Percentiles rank a stretch among this genome's conserved stretches.
Evolutionary conservation across 2,113 vertebrate genomes (phyloP).

Genomic region (Columbina picui): DNA sequence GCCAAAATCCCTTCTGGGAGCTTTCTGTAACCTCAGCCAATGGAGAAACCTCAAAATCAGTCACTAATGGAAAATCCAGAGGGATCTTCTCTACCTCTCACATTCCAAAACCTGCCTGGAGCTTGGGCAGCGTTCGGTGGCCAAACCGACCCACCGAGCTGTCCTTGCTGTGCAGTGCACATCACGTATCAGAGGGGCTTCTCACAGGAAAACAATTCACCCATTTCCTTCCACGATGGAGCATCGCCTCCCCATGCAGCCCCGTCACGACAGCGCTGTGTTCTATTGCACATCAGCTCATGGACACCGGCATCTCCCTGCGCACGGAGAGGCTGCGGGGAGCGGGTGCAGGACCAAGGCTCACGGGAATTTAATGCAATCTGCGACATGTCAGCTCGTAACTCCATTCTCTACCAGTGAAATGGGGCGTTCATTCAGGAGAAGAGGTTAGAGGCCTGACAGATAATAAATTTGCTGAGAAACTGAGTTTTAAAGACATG

Average conservation of each 20-base stretch:
- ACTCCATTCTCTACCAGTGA: neutral
- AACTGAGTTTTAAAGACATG: neutral
- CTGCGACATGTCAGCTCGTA: neutral
- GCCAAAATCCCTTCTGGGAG: neutral
- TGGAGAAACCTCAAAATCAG: neutral
- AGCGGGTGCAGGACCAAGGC: neutral
- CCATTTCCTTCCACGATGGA: neutral
- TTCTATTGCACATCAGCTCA: neutral
- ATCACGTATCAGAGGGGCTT: neutral
- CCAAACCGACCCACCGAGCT: neutral
- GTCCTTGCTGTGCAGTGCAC: neutral
- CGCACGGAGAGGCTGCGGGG: neutral
- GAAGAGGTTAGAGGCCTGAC: neutral
- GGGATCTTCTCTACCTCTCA: neutral
- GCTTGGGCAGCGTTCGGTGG: neutral
- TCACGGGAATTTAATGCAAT: neutral
- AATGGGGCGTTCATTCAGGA: neutral
- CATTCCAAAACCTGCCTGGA: neutral
- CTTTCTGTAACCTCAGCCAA: neutral
- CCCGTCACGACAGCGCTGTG: rapidly evolving
- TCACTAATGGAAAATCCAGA: neutral
- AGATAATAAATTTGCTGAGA: neutral
- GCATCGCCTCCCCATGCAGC: neutral
- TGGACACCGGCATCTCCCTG: neutral
- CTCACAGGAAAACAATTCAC: neutral